phyloP scores from a whole-genome alignment of 2,113 vertebrate species.

The Lycocorax pyrrhopterus region DNA sequence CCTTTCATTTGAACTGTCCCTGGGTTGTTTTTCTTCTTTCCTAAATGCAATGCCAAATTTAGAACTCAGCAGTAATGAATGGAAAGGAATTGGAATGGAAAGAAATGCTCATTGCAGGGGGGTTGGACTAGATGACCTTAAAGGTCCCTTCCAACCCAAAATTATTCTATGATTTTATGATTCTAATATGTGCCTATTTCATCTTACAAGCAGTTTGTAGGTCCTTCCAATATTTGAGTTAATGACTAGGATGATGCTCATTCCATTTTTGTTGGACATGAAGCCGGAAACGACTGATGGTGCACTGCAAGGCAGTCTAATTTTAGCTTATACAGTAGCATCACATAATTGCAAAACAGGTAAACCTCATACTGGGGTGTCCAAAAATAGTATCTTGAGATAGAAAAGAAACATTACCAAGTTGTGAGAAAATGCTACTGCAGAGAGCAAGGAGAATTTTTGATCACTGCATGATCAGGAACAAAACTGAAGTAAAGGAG shows the following conservation, averaged over 20 bases:
- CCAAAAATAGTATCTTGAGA: neutral
- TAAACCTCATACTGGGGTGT: neutral
- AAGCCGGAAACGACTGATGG: neutral
- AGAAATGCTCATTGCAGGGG: neutral
- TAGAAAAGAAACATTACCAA: neutral
- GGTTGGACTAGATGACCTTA: neutral
- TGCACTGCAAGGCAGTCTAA: neutral
- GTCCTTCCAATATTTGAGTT: neutral
- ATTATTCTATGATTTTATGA: neutral
- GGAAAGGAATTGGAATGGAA: neutral
- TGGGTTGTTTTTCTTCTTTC: neutral
- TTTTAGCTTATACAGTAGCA: neutral
- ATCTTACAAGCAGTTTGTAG: neutral
- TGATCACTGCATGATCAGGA: neutral
- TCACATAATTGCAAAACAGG: neutral
- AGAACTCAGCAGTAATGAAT: neutral
- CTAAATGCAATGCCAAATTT: neutral
- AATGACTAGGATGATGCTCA: neutral
- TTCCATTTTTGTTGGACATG: neutral
- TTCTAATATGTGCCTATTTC: neutral
- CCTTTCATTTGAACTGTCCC: neutral
- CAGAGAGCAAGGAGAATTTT: neutral
- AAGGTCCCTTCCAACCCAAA: neutral
- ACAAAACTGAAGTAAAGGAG: neutral
- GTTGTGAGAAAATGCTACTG: neutral